phyloP scores from a whole-genome alignment of 2,113 vertebrate species.

The Vireo altiloquus region DNA sequence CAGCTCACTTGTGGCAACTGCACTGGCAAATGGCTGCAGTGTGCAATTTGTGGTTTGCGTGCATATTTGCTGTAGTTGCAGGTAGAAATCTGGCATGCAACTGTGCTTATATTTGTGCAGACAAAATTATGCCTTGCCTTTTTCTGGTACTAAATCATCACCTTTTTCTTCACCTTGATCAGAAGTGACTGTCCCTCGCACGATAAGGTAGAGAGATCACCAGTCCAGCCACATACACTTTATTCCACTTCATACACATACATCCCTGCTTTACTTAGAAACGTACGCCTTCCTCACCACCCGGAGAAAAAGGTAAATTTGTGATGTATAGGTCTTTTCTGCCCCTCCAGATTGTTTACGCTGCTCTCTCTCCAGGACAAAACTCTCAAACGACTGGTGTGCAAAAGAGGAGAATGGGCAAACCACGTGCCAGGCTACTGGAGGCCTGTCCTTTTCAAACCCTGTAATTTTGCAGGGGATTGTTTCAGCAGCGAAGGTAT shows the following conservation, averaged over 20 bases:
- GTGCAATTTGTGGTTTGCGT: background rate
- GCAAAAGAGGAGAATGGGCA: background rate
- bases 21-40: background rate
- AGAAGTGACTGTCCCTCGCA: background rate
- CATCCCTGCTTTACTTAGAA: background rate
- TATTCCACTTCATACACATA: background rate
- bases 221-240: accelerated
- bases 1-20: background rate
- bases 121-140: background rate
- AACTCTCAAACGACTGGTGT: background rate
- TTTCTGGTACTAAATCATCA: background rate
- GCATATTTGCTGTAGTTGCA: background rate
- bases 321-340: background rate
- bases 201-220: accelerated
- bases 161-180: background rate
- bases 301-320: background rate
- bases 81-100: background rate
- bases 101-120: background rate
- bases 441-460: background rate
- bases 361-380: background rate
- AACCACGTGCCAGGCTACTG: background rate
- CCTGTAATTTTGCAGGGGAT: slow-evolving; percentile 42
- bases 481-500: slow-evolving; percentile 32
- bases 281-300: accelerated
- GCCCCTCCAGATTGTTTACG: background rate